Conservation (phyloP, 2,797 vertebrate genomes). For the Glossophaga mutica region DNA sequence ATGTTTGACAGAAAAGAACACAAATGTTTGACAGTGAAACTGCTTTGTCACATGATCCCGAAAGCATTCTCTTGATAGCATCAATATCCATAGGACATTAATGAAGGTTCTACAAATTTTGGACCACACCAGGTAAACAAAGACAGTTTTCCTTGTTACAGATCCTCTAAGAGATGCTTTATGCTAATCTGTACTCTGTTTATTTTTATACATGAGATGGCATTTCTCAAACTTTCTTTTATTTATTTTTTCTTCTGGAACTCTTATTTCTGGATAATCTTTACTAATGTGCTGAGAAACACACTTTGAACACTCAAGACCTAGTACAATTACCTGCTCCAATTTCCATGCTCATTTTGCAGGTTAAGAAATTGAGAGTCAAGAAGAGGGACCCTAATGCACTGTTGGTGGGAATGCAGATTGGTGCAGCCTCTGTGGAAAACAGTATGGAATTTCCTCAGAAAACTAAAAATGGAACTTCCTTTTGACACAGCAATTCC, state of each 20-base stretch:
- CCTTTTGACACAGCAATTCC: too few relatives aligned
- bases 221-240: neutral
- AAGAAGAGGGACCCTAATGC: neutral
- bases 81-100: neutral
- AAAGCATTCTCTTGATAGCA: neutral
- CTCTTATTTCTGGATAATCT: neutral
- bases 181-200: neutral
- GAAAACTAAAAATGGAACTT: too few relatives aligned
- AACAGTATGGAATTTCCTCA: too few relatives aligned
- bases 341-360: neutral
- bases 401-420: too few relatives aligned
- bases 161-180: neutral
- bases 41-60: neutral
- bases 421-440: too few relatives aligned
- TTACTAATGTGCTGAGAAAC: neutral
- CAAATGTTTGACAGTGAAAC: neutral
- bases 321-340: neutral
- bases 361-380: neutral
- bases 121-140: neutral
- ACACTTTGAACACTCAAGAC: neutral
- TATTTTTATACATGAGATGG: neutral
- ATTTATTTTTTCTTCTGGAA: neutral
- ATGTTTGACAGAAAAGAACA: neutral
- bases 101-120: neutral
- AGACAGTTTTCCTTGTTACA: neutral